Evolutionary conservation across 2,888 invertebrate species (phyloP).

Genomic region (Pterostichus madidus): DNA sequence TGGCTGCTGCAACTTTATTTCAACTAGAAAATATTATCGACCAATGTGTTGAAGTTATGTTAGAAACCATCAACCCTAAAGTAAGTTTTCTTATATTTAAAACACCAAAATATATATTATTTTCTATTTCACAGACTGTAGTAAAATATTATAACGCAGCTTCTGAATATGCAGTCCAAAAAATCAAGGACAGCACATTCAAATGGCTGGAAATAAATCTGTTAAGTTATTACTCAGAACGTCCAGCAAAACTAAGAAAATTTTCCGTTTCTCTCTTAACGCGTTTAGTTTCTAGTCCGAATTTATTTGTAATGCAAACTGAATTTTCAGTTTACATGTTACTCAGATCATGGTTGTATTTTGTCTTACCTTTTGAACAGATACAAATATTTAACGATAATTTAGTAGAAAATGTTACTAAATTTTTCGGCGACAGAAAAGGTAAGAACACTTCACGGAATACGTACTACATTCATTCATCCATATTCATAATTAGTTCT

Average conservation of each 20-base stretch:
- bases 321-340: constrained; percentile 88
- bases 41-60: constrained; percentile 86
- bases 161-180: constrained; percentile 83
- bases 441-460: constrained; percentile 71
- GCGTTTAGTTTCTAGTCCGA: constrained; percentile 81
- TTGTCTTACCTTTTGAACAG: constrained; percentile 76
- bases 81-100: constrained; percentile 71
- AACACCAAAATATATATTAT: neutral
- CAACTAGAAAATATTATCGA: constrained; percentile 87
- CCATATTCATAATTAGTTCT: too few relatives aligned
- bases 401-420: constrained; percentile 74
- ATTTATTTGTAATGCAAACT: constrained; percentile 87
- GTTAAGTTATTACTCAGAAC: constrained; percentile 80
- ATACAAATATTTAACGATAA: constrained; percentile 74
- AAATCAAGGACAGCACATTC: constrained; percentile 82
- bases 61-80: constrained; percentile 85
- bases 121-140: constrained; percentile 79
- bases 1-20: constrained; percentile 87
- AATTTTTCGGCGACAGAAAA: constrained; percentile 76
- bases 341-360: constrained; percentile 85
- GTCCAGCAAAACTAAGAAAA: constrained; percentile 80
- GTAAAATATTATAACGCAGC: constrained; percentile 85
- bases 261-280: constrained; percentile 85
- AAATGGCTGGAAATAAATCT: constrained; percentile 86
- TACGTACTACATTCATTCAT: neutral